Conservation (phyloP, 2,797 vertebrate genomes). For the Pelobates cultripes region DNA sequence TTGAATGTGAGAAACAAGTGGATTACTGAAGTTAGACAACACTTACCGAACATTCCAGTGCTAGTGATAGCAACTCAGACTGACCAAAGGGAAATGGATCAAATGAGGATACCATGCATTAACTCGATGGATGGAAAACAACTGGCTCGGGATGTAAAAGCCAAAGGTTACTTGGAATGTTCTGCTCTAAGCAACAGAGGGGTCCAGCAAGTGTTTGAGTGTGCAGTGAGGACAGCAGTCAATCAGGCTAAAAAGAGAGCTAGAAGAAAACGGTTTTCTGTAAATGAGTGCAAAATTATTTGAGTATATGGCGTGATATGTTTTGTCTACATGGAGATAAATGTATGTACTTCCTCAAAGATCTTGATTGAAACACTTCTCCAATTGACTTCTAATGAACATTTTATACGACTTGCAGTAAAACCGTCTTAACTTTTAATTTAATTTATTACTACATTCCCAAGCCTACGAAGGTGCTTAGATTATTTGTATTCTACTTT, state of each 20-base stretch:
- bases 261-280: slow-evolving; percentile 80
- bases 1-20: slow-evolving; percentile 85
- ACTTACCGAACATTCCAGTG: slow-evolving; percentile 86
- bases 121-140: slow-evolving; percentile 78
- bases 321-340: background rate
- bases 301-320: slow-evolving; percentile 51
- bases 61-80: slow-evolving; percentile 94
- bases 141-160: slow-evolving; percentile 85
- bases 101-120: slow-evolving; percentile 79
- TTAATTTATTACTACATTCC: too few species aligned
- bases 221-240: slow-evolving; percentile 86
- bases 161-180: slow-evolving; percentile 94
- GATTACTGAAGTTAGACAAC: slow-evolving; percentile 84
- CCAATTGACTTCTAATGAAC: too few species aligned
- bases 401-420: too few species aligned
- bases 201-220: slow-evolving; percentile 94
- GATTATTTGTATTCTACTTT: too few species aligned
- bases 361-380: background rate
- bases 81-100: slow-evolving; percentile 85
- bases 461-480: too few species aligned
- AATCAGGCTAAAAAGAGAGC: slow-evolving; percentile 80
- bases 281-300: slow-evolving; percentile 87
- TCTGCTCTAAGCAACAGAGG: slow-evolving; percentile 91
- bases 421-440: too few species aligned
- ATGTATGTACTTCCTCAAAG: background rate